These are phyloP conservation scores for Choreutis nemorana DNA, from an alignment of 2,888 invertebrate genomes.

Conservation along the genomic window DNA sequence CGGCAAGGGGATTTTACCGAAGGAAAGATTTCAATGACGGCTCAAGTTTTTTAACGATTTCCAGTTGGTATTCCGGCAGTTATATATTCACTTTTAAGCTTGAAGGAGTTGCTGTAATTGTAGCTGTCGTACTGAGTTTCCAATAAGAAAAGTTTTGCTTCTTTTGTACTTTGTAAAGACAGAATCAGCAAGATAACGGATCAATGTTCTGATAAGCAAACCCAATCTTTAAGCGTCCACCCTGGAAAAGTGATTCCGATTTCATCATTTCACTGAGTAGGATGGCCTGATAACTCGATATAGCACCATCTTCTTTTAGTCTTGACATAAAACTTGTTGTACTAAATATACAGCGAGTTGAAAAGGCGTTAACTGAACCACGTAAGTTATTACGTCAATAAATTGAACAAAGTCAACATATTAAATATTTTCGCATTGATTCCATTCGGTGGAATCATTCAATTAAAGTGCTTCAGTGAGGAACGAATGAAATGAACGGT, in stretches of 20 bases:
- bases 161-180: slow-evolving; percentile 12
- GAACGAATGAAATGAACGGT: slow-evolving; percentile 24
- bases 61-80: too few relatives aligned
- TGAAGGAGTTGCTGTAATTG: too few relatives aligned
- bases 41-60: too few relatives aligned
- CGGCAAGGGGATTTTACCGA: slow-evolving; percentile 1
- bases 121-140: too few relatives aligned
- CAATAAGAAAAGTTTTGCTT: slow-evolving; percentile 11
- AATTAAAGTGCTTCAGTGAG: slow-evolving; percentile 32
- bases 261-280: too few relatives aligned
- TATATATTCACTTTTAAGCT: too few relatives aligned
- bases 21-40: slow-evolving; percentile 1
- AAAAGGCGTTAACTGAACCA: slow-evolving; percentile 36
- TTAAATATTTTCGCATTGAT: slow-evolving; percentile 36
- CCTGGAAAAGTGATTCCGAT: too few relatives aligned
- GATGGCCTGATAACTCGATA: too few relatives aligned
- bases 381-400: slow-evolving; percentile 44
- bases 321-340: not conserved
- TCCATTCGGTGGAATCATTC: slow-evolving; percentile 32
- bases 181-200: slow-evolving; percentile 20
- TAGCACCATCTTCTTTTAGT: too few relatives aligned
- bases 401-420: slow-evolving; percentile 50
- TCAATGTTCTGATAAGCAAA: slow-evolving; percentile 34
- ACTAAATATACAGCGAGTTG: slow-evolving; percentile 9
- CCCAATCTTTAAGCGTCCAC: slow-evolving; percentile 42